Percentiles rank a stretch among this genome's conserved stretches.
These are phyloP conservation scores for Poecile atricapillus DNA, from an alignment of 2,113 vertebrate species.

Conservation along the genomic window DNA sequence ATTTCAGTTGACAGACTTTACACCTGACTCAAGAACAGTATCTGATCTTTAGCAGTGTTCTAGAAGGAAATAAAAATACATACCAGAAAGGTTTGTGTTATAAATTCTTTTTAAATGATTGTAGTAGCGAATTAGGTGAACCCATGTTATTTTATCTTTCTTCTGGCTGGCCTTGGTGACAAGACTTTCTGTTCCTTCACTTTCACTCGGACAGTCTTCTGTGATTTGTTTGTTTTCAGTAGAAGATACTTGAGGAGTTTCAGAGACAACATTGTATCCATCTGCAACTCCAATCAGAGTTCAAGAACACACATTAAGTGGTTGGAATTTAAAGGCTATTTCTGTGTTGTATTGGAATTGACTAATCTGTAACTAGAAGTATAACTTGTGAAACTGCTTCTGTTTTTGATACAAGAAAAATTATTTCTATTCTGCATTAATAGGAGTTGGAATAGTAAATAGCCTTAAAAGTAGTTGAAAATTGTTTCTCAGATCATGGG, in stretches of 20 bases:
- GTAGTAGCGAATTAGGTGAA: slow-evolving; percentile 78
- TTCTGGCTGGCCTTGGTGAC: neutral
- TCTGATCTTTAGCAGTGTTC: neutral
- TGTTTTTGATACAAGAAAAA: neutral
- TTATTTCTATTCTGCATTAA: neutral
- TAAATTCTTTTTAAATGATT: slow-evolving; percentile 74
- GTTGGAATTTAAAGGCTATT: neutral
- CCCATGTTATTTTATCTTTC: slow-evolving; percentile 70
- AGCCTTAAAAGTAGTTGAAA: neutral
- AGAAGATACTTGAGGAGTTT: neutral
- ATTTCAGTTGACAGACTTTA: neutral
- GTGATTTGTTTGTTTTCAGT: neutral
- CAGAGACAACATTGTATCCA: slow-evolving; percentile 39
- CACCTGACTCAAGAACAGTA: neutral
- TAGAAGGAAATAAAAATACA: neutral
- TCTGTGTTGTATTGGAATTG: neutral
- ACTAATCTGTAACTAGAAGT: neutral
- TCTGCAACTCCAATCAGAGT: slow-evolving; percentile 53
- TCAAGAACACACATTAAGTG: neutral
- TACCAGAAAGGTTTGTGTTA: slow-evolving; percentile 73
- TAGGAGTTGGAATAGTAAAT: neutral
- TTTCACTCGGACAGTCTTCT: neutral
- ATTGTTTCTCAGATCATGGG: neutral
- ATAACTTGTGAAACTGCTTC: neutral
- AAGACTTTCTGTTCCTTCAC: neutral